These are phyloP conservation scores for Tipula lateralis DNA, from an alignment of 2,888 invertebrate species.

Conservation along the genomic window DNA sequence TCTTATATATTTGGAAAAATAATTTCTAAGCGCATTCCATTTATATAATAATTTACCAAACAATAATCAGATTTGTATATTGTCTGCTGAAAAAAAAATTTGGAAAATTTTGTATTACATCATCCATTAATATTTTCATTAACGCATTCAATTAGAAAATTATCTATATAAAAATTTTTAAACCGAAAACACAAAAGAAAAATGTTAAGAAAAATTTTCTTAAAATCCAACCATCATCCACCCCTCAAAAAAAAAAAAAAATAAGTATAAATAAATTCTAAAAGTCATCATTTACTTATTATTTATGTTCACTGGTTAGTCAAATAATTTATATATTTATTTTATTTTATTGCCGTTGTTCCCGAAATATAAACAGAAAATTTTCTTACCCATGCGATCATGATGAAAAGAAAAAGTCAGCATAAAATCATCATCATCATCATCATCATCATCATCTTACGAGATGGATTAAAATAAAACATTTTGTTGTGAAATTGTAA, in stretches of 20 bases:
- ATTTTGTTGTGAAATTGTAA: neutral
- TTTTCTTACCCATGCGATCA: neutral
- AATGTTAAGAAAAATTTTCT: neutral
- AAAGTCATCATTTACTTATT: conserved; percentile 15
- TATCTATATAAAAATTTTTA: neutral
- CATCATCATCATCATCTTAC: neutral
- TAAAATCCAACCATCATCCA: neutral
- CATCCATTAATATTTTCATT: conserved; percentile 15
- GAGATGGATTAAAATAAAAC: neutral
- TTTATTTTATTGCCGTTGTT: neutral
- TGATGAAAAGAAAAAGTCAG: neutral
- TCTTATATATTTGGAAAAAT: too few relatives aligned
- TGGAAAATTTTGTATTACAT: neutral
- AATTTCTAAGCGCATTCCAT: neutral
- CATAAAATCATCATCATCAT: neutral
- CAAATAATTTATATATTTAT: neutral
- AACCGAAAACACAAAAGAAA: neutral
- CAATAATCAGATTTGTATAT: neutral
- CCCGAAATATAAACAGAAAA: neutral
- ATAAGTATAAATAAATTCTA: neutral
- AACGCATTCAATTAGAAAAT: conserved; percentile 24
- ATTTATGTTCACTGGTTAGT: conserved; percentile 24
- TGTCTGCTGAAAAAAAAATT: neutral
- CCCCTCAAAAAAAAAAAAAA: neutral
- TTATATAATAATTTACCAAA: neutral